These are phyloP conservation scores for Potamarius usumacintae DNA, from an alignment of 2,113 vertebrate genomes.

Conservation along the genomic window DNA sequence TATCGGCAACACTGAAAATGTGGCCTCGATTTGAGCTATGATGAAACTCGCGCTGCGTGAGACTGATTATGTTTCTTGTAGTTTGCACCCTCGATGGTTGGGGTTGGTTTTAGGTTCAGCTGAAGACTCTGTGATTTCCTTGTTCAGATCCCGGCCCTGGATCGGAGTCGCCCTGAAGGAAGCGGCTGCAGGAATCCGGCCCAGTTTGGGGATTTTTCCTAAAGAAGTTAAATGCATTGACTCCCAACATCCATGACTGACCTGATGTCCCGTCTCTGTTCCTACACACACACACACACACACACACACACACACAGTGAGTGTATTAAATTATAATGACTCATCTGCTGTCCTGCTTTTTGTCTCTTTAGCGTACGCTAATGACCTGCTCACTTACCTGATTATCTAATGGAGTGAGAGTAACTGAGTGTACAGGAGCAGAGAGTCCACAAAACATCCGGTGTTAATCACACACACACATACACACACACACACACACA, in stretches of 20 bases:
- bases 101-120: too few species aligned
- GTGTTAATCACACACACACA: conserved; percentile 61
- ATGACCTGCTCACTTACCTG: conserved; percentile 55
- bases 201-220: neutral
- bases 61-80: too few species aligned
- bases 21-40: too few species aligned
- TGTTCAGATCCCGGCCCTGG: neutral
- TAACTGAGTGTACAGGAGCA: conserved; percentile 63
- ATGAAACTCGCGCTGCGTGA: too few species aligned
- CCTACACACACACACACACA: conserved; percentile 9
- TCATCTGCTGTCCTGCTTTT: conserved; percentile 57
- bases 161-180: too few species aligned
- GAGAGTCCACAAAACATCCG: conserved; percentile 59
- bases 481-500: neutral
- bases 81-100: too few species aligned
- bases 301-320: conserved; percentile 27
- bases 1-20: too few species aligned
- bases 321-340: conserved; percentile 61
- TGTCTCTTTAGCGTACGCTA: conserved; percentile 57
- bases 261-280: neutral
- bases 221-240: neutral
- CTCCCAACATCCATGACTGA: neutral
- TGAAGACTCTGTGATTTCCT: neutral
- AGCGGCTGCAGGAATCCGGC: neutral
- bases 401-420: conserved; percentile 65